Conservation (phyloP, 64 coral and sea anemone genomes). For the Montipora cactus region DNA sequence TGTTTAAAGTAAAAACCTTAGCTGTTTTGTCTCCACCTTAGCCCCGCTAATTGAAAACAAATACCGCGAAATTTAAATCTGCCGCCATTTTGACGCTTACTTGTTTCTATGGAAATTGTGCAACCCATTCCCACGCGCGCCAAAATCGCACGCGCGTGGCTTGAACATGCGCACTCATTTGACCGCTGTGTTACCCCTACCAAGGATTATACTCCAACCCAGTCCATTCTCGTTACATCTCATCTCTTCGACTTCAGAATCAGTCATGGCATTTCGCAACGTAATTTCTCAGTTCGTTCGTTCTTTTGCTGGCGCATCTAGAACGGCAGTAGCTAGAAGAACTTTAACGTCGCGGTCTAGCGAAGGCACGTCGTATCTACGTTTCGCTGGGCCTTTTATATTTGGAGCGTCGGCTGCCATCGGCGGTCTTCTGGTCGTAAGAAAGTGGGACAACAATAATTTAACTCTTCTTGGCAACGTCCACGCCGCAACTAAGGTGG, state of each 20-base stretch:
- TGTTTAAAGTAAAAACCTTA: too few species aligned
- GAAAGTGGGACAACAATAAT: slow-evolving; percentile 62
- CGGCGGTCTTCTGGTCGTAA: slow-evolving; percentile 51
- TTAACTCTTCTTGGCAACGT: slow-evolving; percentile 62
- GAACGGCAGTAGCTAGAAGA: slow-evolving; percentile 8
- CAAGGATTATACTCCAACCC: not conserved
- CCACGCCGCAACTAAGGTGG: slow-evolving; percentile 79
- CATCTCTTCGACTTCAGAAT: not conserved
- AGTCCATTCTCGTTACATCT: not conserved
- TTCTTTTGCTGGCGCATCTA: slow-evolving; percentile 36
- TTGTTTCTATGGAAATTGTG: too few species aligned
- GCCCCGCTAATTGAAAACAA: too few species aligned
- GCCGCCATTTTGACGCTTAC: too few species aligned
- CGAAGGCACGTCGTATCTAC: slow-evolving; percentile 34
- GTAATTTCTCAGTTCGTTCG: slow-evolving; percentile 21
- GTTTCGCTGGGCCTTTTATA: slow-evolving; percentile 72
- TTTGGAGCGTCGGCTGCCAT: slow-evolving; percentile 65
- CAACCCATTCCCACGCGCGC: too few species aligned
- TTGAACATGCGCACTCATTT: too few species aligned
- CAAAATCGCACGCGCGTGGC: too few species aligned
- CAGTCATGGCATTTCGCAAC: slow-evolving; percentile 54
- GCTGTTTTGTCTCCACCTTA: too few species aligned
- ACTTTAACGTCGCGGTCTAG: slow-evolving; percentile 26
- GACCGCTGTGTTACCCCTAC: too few species aligned
- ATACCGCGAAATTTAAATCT: too few species aligned